These are phyloP conservation scores for Mesoclemmys tuberculata DNA, from an alignment of 2,113 vertebrate species.

Conservation along the genomic window DNA sequence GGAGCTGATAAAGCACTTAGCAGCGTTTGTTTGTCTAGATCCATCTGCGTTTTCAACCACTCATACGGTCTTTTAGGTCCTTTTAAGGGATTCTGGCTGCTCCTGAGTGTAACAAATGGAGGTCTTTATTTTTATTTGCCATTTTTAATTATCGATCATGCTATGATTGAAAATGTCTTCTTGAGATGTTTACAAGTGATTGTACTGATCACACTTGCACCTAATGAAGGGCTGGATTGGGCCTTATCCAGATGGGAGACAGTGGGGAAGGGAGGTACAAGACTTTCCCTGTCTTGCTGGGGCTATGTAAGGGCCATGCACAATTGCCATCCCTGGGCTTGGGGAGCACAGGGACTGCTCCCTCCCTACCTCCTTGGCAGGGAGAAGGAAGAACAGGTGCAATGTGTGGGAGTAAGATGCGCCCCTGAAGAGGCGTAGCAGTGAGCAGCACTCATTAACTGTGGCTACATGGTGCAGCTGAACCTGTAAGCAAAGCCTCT, in stretches of 20 bases:
- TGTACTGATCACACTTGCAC: background rate
- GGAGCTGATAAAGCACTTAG: conserved; percentile 62
- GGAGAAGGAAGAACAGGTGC: background rate
- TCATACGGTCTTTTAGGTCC: conserved; percentile 38
- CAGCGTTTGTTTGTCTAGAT: conserved; percentile 68
- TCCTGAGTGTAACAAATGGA: background rate
- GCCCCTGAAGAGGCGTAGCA: background rate
- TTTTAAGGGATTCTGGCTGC: conserved; percentile 46
- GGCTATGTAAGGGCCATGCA: background rate
- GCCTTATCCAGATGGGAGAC: background rate
- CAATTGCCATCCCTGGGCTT: background rate
- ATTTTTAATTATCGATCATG: background rate
- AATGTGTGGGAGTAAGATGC: background rate
- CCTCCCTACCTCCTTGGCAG: background rate
- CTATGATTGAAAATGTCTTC: background rate
- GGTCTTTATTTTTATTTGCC: conserved; percentile 29
- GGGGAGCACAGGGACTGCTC: background rate
- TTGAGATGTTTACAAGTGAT: background rate
- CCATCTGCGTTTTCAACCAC: conserved; percentile 68
- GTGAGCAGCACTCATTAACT: background rate
- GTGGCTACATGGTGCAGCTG: background rate
- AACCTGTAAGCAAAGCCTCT: background rate
- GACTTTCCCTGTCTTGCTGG: background rate
- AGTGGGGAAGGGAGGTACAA: background rate
- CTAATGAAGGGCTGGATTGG: background rate